A percentile compares a stretch with the other conserved stretches of the same genome.
Conservation (phyloP, 2,113 vertebrate species). For the Montifringilla adamsi region DNA sequence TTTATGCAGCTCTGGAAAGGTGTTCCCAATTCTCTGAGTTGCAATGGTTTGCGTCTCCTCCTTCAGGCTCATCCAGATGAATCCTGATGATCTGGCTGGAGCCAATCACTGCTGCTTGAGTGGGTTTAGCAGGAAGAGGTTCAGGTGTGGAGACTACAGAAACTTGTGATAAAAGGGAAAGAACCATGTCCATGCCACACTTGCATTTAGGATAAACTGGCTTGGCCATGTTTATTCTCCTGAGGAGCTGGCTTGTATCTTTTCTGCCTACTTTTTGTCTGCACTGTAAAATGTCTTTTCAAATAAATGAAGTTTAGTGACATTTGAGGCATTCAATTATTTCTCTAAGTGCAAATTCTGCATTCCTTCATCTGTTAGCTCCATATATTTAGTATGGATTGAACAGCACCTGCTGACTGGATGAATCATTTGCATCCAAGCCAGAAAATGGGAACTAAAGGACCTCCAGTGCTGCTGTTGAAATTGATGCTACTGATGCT, state of each 20-base stretch:
- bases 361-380: neutral
- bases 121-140: neutral
- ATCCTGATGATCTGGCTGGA: neutral
- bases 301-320: neutral
- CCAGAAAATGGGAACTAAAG: constrained; percentile 36
- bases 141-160: neutral
- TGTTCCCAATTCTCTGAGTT: neutral
- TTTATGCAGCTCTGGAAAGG: neutral
- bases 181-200: neutral
- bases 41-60: neutral
- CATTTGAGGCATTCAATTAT: neutral
- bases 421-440: constrained; percentile 33
- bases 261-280: neutral
- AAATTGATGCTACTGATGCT: constrained; percentile 41
- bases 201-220: neutral
- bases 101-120: neutral
- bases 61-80: neutral
- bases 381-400: neutral
- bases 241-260: neutral
- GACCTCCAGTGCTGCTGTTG: neutral
- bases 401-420: constrained; percentile 39
- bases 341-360: constrained; percentile 2
- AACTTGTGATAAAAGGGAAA: neutral
- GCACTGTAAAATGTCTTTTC: neutral
- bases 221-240: accelerated